Percentiles rank a stretch among this genome's conserved stretches.
Conservation (phyloP, 1,140 invertebrate species). For the silkworm (Bombyx mori) region DNA sequence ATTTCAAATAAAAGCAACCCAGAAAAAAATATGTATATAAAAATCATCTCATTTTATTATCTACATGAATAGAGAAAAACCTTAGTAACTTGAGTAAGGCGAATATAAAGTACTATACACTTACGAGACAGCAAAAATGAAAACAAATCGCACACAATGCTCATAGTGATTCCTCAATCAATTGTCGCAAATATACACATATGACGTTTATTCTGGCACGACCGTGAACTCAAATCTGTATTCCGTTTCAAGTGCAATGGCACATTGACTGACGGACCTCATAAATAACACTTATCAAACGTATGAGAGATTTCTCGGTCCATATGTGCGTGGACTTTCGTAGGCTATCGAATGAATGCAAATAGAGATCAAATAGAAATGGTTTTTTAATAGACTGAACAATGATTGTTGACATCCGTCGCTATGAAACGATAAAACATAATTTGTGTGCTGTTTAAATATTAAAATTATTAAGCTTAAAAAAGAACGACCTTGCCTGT, state of each 20-base stretch:
- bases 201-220: conserved; percentile 22
- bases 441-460: neutral
- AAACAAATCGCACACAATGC: too few species aligned
- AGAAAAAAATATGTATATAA: too few species aligned
- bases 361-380: conserved; percentile 12
- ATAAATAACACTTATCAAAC: conserved; percentile 63
- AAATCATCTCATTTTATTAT: too few species aligned
- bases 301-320: neutral
- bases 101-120: too few species aligned
- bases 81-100: too few species aligned
- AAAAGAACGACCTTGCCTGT: neutral
- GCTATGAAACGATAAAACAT: neutral
- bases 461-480: neutral
- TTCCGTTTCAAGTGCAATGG: conserved; percentile 48
- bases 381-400: conserved; percentile 21
- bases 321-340: neutral
- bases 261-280: conserved; percentile 33
- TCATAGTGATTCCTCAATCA: neutral
- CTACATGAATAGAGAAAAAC: too few species aligned
- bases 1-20: too few species aligned
- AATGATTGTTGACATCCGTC: conserved; percentile 25
- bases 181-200: conserved; percentile 10
- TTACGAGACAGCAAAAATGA: too few species aligned
- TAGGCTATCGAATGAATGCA: neutral
- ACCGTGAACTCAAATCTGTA: conserved; percentile 60